Base-by-base conservation (phyloP, 2,113 vertebrate genomes). In the Eleginops maclovinus region DNA sequence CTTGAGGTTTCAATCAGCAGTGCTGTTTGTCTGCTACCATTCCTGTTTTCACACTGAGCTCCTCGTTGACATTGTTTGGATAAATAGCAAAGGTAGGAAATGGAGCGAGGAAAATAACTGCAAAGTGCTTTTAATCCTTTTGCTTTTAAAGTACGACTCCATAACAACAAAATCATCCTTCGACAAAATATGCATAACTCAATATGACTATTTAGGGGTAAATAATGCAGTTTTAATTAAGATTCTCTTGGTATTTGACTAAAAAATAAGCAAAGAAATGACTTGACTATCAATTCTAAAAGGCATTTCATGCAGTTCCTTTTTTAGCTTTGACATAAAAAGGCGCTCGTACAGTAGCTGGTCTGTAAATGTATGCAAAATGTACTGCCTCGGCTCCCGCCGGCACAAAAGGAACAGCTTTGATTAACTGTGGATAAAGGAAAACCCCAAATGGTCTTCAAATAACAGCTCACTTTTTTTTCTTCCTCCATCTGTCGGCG, bases 1-100 rank as follows among this genome's bases (percentile, higher is more conserved):
- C 94, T 95, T 95, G 91, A 89, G 87, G 89, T 94, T 93, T 94
- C 90, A 93, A 91, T 95, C 93, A 92, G 87, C 82, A 49, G 61
- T 85, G 88, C 72, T 87, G 84, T 87, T 87, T 78, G 66, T 89
- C 89, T 87, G 72, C 69, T 77, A 54, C 63, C 36, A 24, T 72
- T 82, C 24, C 28, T 55, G 69, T 83, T 79, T 77, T 28, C 51
- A 74, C 79, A 81, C 74, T 67, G 11, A 79, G 75, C 74, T 69
- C 65, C 75, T 77, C 65, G 9, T 79, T 90, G 85, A 83, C 69
- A 67, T 64, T 72, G 31, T 55, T 73, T 81, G 51, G 65, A 55
- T 77, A 63, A 87, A 83, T 75, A 43, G 63, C 64, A 70, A 72
- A 69, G 51, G 41, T 26, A 62, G 59, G 36, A 68, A 51, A 47